Base-by-base conservation (phyloP, 2,888 invertebrate genomes). In the Pristionchus maxplancki region DNA sequence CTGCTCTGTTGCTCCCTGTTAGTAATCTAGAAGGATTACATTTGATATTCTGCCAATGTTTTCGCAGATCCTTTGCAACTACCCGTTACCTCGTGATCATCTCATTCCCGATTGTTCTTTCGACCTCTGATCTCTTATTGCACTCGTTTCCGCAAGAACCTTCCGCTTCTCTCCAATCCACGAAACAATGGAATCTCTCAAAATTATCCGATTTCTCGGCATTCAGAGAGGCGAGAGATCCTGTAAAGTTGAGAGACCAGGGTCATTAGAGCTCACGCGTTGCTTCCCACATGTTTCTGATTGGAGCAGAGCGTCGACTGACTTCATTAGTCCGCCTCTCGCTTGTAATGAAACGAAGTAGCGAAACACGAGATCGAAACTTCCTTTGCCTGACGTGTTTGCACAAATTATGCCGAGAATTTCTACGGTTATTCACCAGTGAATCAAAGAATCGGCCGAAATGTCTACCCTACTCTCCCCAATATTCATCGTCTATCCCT, bases 201-300 rank as follows among this genome's bases (percentile, higher is more conserved):
- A n/a, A n/a, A n/a, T n/a, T n/a, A n/a, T n/a, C n/a, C n/a, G n/a
- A 17, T 31, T 34, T 11, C 9, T 34, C 67, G 6, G 3, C 20
- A 71, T 11, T 37, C 34, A 71, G 20, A 71, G 20, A n/a, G n/a
- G n/a, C n/a, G n/a, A n/a, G n/a, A n/a, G n/a, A n/a, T n/a, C n/a
- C n/a, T n/a, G n/a, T n/a, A n/a, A n/a, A 15, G 20, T 5, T 4
- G 62, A 71, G 67, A 71, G 34, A 71, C 4, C 37, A 28, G 0
- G 37, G 34, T 17, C 6, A 62, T n/a, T n/a, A n/a, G n/a, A n/a
- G n/a, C n/a, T 24, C 40, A 40, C 24, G n/a, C 1, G 24, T 74
- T 15, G 40, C 24, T 40, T 17, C 67, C 40, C 74, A 74, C 74
- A 74, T 74, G 74, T 74, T 74, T 74, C 74, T 74, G 40, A 74